These are phyloP conservation scores for Pseudeuparius sepicola DNA, from an alignment of 2,888 invertebrate genomes.

Conservation along the genomic window DNA sequence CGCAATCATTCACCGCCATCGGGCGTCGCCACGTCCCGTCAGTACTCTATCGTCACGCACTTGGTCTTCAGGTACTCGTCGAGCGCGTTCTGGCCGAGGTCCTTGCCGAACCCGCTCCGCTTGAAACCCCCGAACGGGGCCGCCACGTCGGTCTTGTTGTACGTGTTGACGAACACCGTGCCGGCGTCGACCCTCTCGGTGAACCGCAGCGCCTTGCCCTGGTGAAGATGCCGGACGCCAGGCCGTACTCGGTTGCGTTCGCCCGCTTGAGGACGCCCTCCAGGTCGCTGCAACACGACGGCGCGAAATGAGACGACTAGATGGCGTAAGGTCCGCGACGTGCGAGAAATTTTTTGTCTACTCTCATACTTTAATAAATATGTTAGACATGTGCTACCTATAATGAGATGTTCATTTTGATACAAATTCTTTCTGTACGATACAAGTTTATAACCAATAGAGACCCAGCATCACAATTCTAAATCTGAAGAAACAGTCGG, in stretches of 20 bases:
- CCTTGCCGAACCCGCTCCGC: conserved; percentile 95
- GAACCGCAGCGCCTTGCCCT: conserved; percentile 70
- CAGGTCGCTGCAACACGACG: conserved; percentile 65
- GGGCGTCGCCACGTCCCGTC: no score
- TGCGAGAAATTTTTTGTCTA: no score
- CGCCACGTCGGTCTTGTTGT: conserved; percentile 97
- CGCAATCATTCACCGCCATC: no score
- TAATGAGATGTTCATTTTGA: no score
- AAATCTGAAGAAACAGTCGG: no score
- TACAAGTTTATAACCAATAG: conserved; percentile 1
- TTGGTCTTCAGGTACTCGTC: conserved; percentile 94
- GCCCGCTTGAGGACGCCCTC: conserved; percentile 79
- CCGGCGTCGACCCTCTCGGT: conserved; percentile 87
- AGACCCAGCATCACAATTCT: not conserved
- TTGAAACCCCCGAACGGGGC: conserved; percentile 98
- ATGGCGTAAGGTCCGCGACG: no score
- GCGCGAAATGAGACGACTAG: no score
- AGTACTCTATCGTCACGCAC: conserved; percentile 90
- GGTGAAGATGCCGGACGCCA: conserved; percentile 92
- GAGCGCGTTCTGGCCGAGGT: conserved; percentile 81
- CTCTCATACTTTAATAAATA: no score
- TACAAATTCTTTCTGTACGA: not conserved
- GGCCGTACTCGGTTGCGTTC: conserved; percentile 84
- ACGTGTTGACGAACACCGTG: conserved; percentile 94
- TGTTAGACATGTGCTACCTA: no score